phyloP scores from a whole-genome alignment of 2,888 invertebrate genomes.

The Meganola albula region DNA sequence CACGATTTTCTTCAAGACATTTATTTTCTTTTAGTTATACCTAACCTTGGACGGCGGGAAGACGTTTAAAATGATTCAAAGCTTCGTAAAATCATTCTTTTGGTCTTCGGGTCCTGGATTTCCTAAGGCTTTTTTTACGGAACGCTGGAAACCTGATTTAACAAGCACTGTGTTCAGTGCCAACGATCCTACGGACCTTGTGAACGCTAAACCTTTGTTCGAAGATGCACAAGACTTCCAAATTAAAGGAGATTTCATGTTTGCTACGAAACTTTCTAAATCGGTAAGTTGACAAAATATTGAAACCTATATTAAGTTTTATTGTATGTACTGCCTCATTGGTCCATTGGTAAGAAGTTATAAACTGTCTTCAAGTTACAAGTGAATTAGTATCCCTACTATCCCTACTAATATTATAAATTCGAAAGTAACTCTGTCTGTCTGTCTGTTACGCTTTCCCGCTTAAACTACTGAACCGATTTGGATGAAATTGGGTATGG shows the following conservation, averaged over 20 bases:
- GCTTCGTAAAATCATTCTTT: slow-evolving; percentile 86
- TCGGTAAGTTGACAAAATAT: slow-evolving; percentile 78
- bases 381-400: too few relatives aligned
- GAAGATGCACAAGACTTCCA: slow-evolving; percentile 88
- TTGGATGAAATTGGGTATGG: too few relatives aligned
- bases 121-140: slow-evolving; percentile 79
- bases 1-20: not conserved
- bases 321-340: too few relatives aligned
- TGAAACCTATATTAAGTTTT: too few relatives aligned
- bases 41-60: slow-evolving; percentile 85
- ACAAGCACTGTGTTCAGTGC: slow-evolving; percentile 85
- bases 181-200: slow-evolving; percentile 65
- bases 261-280: slow-evolving; percentile 83
- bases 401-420: too few relatives aligned
- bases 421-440: too few relatives aligned
- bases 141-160: slow-evolving; percentile 80
- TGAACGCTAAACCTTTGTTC: slow-evolving; percentile 76
- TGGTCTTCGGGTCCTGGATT: slow-evolving; percentile 80
- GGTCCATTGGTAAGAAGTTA: too few relatives aligned
- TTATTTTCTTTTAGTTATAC: slow-evolving; percentile 80
- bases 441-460: too few relatives aligned
- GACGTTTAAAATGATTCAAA: slow-evolving; percentile 82
- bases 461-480: too few relatives aligned
- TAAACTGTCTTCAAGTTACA: too few relatives aligned
- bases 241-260: slow-evolving; percentile 89